A percentile compares a stretch with the other conserved stretches of the same genome.
phyloP scores from a whole-genome alignment of 2,888 invertebrate species.

The Alsophila aescularia region DNA sequence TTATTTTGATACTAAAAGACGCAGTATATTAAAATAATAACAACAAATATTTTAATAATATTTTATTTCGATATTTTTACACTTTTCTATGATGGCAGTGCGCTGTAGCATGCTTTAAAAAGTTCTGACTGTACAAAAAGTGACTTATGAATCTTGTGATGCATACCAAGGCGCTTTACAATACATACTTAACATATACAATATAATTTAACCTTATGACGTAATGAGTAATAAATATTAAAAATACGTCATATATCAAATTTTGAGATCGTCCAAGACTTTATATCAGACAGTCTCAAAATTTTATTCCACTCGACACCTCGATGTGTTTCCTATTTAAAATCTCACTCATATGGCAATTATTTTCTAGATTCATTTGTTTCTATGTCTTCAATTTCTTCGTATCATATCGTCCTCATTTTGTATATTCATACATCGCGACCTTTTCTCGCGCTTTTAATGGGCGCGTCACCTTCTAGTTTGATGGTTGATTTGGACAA shows the following conservation, averaged over 20 bases:
- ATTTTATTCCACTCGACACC: slow-evolving; percentile 36
- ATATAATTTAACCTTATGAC: slow-evolving; percentile 40
- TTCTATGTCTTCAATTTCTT: slow-evolving; percentile 31
- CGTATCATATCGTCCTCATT: slow-evolving; percentile 43
- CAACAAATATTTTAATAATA: neutral
- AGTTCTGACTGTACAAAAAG: slow-evolving; percentile 20
- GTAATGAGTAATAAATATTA: slow-evolving; percentile 37
- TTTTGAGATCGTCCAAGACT: slow-evolving; percentile 80
- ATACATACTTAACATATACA: slow-evolving; percentile 37
- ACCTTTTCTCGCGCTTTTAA: slow-evolving; percentile 16
- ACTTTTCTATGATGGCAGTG: slow-evolving; percentile 17
- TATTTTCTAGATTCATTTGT: slow-evolving; percentile 32
- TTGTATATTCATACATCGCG: slow-evolving; percentile 2
- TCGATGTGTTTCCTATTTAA: slow-evolving; percentile 23
- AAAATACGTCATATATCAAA: slow-evolving; percentile 52
- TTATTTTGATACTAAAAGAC: too few relatives aligned
- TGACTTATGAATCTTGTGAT: slow-evolving; percentile 18
- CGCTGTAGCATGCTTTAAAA: slow-evolving; percentile 11
- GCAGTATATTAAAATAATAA: too few relatives aligned
- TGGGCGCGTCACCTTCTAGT: neutral
- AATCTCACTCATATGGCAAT: slow-evolving; percentile 37
- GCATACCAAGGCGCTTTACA: slow-evolving; percentile 16
- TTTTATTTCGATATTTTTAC: slow-evolving; percentile 31
- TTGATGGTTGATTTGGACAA: slow-evolving; percentile 51
- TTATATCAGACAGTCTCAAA: slow-evolving; percentile 77